Conservation (phyloP, 2,797 vertebrate species). For the Syndactyla subalaris region DNA sequence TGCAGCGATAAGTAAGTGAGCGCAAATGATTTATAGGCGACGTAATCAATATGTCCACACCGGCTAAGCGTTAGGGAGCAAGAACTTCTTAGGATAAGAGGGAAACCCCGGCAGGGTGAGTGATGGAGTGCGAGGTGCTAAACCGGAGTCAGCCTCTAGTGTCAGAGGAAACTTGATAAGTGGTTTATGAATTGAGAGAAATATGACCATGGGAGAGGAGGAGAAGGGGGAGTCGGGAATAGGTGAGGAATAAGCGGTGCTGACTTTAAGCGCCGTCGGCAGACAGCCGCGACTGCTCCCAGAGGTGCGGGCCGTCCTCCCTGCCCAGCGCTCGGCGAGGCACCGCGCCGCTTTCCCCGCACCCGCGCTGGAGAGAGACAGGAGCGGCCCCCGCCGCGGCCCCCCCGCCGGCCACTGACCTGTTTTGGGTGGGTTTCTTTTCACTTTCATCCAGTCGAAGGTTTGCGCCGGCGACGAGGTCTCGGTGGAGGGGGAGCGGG, state of each 20-base stretch:
- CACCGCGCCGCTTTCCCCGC: background rate
- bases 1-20: conserved; percentile 13
- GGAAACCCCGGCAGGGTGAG: conserved; percentile 28
- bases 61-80: conserved; percentile 23
- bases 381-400: background rate
- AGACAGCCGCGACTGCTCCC: background rate
- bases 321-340: background rate
- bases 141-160: conserved; percentile 51
- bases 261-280: background rate
- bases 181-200: conserved; percentile 52
- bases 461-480: conserved; percentile 89
- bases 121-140: conserved; percentile 65
- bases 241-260: background rate
- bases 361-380: background rate
- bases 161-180: conserved; percentile 48
- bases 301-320: background rate
- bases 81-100: conserved; percentile 38
- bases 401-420: conserved; percentile 79
- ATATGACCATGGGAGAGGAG: conserved; percentile 1
- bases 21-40: conserved; percentile 22
- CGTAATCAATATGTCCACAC: conserved; percentile 37
- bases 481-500: conserved; percentile 89
- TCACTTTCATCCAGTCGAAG: conserved; percentile 99
- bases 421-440: conserved; percentile 98
- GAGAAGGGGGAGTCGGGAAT: background rate